Evolutionary conservation across 2,888 invertebrate genomes (phyloP), one percentile per base, ranked within the genome.

Genomic region (Sceliomorpha sp.): DNA sequence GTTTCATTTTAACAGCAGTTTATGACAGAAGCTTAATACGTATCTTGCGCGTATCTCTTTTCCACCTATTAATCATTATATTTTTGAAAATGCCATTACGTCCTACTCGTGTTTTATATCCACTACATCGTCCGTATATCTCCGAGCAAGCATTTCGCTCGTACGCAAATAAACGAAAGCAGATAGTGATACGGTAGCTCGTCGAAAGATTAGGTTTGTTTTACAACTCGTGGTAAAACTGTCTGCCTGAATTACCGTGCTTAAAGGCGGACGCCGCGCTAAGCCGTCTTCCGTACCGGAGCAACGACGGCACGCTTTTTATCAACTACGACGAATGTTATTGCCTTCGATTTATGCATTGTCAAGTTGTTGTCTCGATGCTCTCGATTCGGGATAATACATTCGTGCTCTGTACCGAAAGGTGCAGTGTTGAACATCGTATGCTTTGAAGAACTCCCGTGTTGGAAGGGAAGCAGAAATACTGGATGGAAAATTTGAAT

Each of bases 221-320:
- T 87, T 88, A 87, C 86, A 86, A 79, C 86, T 70, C 78, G 82
- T 77, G 85, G 85, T 87, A 87, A 87, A 88, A 85, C 83, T 85
- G 87, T 87, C 87, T 79, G 80, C 78, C 73, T 75, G 74, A 74
- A 78, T 79, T 77, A 77, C 75, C 76, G 79, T 74, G 75, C 78
- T 82, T 79, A 80, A 83, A 80, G 75, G 70, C 62, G 47, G 40
- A 59, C 71, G 68, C 53, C 67, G 55, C 44, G 48, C 50, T 58
- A 63, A 69, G 64, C 70, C 48, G 34, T 59, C 56, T 63, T 48
- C 29, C 58, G 50, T 26, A 27, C 36, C 24, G 10, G 8, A 55
- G 59, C 24, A 42, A 59, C 66, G 51, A 55, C 47, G 26, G 39
- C 29, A 14, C 34, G 58, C 36, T 59, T 59, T 58, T 62, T 66